Evolutionary conservation across 2,797 vertebrate genomes (phyloP), one percentile per base, ranked within the genome.

Genomic region (Megaceryle alcyon): DNA sequence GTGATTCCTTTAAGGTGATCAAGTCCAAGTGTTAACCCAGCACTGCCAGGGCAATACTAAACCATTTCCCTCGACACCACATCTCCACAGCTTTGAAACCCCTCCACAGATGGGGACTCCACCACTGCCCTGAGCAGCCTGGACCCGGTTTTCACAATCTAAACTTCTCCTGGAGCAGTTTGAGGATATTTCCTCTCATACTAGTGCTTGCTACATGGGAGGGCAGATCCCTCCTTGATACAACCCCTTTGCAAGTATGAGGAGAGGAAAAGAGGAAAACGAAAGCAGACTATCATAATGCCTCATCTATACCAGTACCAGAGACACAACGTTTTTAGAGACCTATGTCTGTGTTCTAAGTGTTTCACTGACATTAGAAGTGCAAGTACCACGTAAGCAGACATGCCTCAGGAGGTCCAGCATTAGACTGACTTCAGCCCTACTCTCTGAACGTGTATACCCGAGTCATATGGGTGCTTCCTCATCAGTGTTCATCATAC

Each of bases 381-480:
- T 23, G 7, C 3, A 73, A 63, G 77, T 13, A 39, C 8, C 8
- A 31, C 54, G 39, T 39, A 19, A 83, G 23, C 37, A 86, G 37
- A 51, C 8, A 10, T 26, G 19, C 49, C 46, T 82, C 35, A 66
- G 76, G 41, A 54, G 49, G 7, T 11, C 44, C 0, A 0, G 10
- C 14, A 6, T 7, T 7, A 49, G 15, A 14, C 1, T 5, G 35
- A 86, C 46, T 82, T 57, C 53, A 88, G n/a, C 37, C 16, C 85
- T 28, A 13, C 37, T 61, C 51, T 18, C 51, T 18, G 25, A 66
- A 69, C 63, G 6, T 37, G 3, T 3, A 49, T 13, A 31, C 3
- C 1, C 4, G 64, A 82, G 23, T 23, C 5, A 7, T 0, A 66
- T 63, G n/a, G 26, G 71, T 6, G 9, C 1, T 7, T 51, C 80